Evolutionary conservation across 35 echinoderm and acorn worm genomes (phyloP).

Genomic region (Ophiothrix spiculata): DNA sequence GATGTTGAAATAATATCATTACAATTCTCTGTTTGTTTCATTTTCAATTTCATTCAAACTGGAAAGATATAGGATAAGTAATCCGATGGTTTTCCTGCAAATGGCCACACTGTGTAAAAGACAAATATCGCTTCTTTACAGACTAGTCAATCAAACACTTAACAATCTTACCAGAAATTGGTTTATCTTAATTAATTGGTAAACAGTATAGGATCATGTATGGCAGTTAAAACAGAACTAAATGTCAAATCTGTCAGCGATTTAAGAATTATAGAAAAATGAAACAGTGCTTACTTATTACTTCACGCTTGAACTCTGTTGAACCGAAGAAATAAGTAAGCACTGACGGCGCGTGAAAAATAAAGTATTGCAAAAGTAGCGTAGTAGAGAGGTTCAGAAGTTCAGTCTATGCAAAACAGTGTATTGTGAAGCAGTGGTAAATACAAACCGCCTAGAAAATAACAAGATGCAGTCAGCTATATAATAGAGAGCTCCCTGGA

Average conservation of each 20-base stretch:
- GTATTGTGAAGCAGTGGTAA: not conserved
- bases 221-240: not conserved
- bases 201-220: not conserved
- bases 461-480: not conserved
- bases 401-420: not conserved
- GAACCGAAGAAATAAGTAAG: not conserved
- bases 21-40: no score
- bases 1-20: no score
- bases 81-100: not conserved
- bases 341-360: not conserved
- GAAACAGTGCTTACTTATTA: not conserved
- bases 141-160: no score
- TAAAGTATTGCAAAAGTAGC: not conserved
- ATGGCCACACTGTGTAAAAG: not conserved
- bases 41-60: no score
- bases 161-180: not conserved
- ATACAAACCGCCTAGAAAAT: constrained; percentile 10
- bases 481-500: not conserved
- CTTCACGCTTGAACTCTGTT: not conserved
- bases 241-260: not conserved
- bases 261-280: not conserved
- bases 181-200: not conserved
- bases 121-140: not conserved
- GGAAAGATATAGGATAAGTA: not conserved
- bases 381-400: not conserved